Evolutionary conservation across 1,140 invertebrate species (phyloP).

Genomic region (Bombus turneri): DNA sequence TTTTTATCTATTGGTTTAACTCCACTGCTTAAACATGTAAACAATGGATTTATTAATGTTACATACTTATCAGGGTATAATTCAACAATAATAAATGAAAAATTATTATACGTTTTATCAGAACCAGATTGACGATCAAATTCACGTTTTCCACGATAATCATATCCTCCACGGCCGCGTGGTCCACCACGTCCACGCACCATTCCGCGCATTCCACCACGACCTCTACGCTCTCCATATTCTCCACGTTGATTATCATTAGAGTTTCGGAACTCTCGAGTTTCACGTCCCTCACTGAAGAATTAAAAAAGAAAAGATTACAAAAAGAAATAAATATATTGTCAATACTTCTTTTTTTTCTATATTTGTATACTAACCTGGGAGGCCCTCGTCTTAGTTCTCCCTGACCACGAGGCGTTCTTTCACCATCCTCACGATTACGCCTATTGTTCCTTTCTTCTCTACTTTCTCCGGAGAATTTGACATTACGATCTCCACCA

Average conservation of each 20-base stretch:
- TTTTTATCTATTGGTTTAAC: conserved; percentile 97
- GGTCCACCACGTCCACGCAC: conserved; percentile 77
- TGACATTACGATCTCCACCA: conserved; percentile 80
- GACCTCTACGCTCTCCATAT: conserved; percentile 66
- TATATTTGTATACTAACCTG: conserved; percentile 70
- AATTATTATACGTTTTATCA: conserved; percentile 90
- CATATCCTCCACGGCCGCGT: conserved; percentile 83
- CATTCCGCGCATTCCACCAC: conserved; percentile 66
- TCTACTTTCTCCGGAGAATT: conserved; percentile 84
- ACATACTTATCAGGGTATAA: background rate
- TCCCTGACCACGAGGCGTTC: conserved; percentile 75
- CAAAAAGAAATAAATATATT: background rate
- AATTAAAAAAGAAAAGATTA: background rate
- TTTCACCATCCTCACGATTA: conserved; percentile 86
- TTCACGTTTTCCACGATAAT: conserved; percentile 92
- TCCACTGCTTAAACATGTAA: conserved; percentile 85
- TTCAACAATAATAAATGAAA: conserved; percentile 18
- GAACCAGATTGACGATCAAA: conserved; percentile 97
- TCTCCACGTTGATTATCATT: conserved; percentile 71
- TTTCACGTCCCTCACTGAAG: conserved; percentile 74
- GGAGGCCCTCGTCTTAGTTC: conserved; percentile 77
- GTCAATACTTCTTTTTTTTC: background rate
- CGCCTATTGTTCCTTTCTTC: conserved; percentile 89
- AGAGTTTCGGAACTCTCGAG: conserved; percentile 72
- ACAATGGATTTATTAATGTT: background rate